These are phyloP conservation scores for Mixornis gularis DNA, from an alignment of 2,113 vertebrate genomes.

Conservation along the genomic window DNA sequence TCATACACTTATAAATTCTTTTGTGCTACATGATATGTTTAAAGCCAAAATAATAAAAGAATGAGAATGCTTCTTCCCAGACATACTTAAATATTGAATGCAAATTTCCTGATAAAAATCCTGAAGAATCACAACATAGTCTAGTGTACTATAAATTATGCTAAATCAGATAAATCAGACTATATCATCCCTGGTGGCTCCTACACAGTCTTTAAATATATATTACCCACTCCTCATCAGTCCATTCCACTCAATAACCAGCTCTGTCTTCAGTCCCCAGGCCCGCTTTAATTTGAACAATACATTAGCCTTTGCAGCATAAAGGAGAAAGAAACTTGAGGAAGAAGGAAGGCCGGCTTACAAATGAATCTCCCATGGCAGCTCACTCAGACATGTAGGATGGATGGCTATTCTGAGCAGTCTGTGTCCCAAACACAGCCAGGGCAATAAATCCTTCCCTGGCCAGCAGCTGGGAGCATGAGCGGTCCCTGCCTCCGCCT, in stretches of 20 bases:
- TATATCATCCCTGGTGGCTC: conserved; percentile 23
- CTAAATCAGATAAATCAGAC: conserved; percentile 55
- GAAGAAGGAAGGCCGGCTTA: not conserved
- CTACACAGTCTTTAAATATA: conserved; percentile 50
- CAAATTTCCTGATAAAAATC: conserved; percentile 55
- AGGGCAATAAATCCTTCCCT: conserved; percentile 7
- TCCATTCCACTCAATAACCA: conserved; percentile 52
- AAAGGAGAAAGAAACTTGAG: conserved; percentile 26
- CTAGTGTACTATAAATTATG: conserved; percentile 36
- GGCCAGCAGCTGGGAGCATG: not conserved
- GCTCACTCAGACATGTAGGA: not conserved
- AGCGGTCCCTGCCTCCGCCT: accelerated
- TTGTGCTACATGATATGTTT: not conserved
- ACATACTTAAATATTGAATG: conserved; percentile 43
- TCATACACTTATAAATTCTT: conserved; percentile 20
- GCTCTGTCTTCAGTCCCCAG: conserved; percentile 31
- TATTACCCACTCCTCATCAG: conserved; percentile 53
- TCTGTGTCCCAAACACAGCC: not conserved
- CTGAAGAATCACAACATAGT: conserved; percentile 12
- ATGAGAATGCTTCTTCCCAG: not conserved
- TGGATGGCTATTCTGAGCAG: not conserved
- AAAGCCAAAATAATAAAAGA: conserved; percentile 46
- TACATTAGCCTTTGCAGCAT: conserved; percentile 28
- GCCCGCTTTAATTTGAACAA: conserved; percentile 5
- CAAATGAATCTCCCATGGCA: conserved; percentile 9